phyloP scores from a whole-genome alignment of 2,888 invertebrate genomes.

The Stramonita haemastoma region DNA sequence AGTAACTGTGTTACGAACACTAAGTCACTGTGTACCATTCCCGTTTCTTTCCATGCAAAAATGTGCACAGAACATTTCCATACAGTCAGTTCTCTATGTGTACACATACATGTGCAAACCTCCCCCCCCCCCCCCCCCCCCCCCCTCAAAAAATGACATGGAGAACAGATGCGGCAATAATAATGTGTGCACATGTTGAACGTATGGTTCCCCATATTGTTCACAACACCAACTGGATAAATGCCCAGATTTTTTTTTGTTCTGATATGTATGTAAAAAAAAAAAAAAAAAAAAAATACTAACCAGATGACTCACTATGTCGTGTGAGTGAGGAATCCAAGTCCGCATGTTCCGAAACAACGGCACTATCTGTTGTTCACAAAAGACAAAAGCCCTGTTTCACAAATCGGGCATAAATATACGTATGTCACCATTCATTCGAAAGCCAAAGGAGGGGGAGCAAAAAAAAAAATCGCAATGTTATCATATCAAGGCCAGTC shows the following conservation, averaged over 20 bases:
- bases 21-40: no score
- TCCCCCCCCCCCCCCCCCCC: no score
- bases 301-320: conserved; percentile 24
- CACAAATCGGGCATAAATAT: not conserved
- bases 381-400: not conserved
- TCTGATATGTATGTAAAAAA: not conserved
- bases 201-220: not conserved
- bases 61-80: no score
- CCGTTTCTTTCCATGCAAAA: no score
- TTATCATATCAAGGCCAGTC: not conserved
- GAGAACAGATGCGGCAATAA: not conserved
- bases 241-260: not conserved
- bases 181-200: not conserved
- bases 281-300: not conserved
- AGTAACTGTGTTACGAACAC: no score
- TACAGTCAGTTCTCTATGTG: no score
- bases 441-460: no score
- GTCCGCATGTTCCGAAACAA: conserved; percentile 21
- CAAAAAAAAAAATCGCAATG: not conserved
- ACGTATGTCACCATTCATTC: not conserved
- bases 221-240: not conserved
- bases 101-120: no score
- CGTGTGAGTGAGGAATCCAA: conserved; percentile 21
- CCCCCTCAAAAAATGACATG: not conserved
- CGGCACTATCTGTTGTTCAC: conserved; percentile 17